Percentiles rank a stretch among this genome's conserved stretches.
Conservation (phyloP, 2,888 invertebrate genomes). For the Allophyes oxyacanthae region DNA sequence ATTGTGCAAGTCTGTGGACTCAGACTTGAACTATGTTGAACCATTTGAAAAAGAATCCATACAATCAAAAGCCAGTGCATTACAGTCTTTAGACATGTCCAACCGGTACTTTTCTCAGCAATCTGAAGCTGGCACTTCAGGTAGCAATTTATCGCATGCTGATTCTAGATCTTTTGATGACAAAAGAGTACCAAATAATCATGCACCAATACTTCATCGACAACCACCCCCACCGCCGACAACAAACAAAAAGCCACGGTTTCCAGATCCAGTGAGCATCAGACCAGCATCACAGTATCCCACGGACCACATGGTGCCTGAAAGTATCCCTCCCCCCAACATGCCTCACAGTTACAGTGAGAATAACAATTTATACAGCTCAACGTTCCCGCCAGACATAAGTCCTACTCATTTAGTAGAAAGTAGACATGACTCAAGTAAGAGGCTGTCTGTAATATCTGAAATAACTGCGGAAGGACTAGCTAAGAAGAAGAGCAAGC, state of each 20-base stretch:
- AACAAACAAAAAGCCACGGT: constrained; percentile 82
- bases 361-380: constrained; percentile 81
- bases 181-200: constrained; percentile 59
- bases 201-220: constrained; percentile 72
- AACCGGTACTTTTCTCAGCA: constrained; percentile 78
- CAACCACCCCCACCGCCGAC: constrained; percentile 82
- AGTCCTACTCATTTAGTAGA: constrained; percentile 50
- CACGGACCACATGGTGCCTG: constrained; percentile 68
- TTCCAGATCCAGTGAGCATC: constrained; percentile 85
- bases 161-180: constrained; percentile 76
- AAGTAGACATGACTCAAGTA: constrained; percentile 72
- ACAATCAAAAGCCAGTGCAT: constrained; percentile 84
- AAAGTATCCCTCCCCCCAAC: constrained; percentile 58
- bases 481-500: constrained; percentile 82
- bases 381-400: constrained; percentile 75
- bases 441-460: constrained; percentile 83
- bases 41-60: constrained; percentile 86
- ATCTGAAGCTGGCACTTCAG: constrained; percentile 69
- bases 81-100: constrained; percentile 80
- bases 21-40: constrained; percentile 85
- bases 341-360: constrained; percentile 83
- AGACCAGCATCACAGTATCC: constrained; percentile 85
- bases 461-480: constrained; percentile 84
- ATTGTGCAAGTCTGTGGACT: constrained; percentile 84
- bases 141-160: constrained; percentile 67